phyloP scores from a whole-genome alignment of 2,888 invertebrate species.

The Orthonychiurus folsomi region DNA sequence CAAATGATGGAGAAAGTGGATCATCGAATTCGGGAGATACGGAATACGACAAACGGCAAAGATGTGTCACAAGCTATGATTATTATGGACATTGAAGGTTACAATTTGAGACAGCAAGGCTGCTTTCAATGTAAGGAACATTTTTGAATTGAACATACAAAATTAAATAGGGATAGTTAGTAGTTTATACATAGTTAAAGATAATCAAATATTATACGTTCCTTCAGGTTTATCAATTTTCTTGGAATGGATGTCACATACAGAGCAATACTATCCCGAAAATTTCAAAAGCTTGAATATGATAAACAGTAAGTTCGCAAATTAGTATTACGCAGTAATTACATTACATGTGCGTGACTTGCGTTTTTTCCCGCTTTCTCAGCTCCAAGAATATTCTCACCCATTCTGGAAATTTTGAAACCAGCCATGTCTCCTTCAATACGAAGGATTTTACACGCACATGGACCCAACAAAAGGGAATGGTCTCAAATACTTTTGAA shows the following conservation, averaged over 20 bases:
- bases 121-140: not conserved
- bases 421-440: not conserved
- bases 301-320: slow-evolving; percentile 3
- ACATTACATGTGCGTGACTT: no score
- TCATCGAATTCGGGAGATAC: not conserved
- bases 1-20: not conserved
- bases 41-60: not conserved
- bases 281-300: not conserved
- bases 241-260: slow-evolving; percentile 1
- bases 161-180: not conserved
- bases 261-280: not conserved
- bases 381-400: not conserved
- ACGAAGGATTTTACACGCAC: not conserved
- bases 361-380: no score
- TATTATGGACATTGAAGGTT: slow-evolving; percentile 3
- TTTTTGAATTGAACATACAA: not conserved
- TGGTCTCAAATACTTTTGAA: not conserved
- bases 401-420: not conserved
- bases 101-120: slow-evolving; percentile 5
- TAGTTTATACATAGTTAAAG: not conserved
- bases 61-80: not conserved
- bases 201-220: not conserved
- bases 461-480: not conserved
- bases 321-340: not conserved
- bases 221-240: not conserved